These are phyloP conservation scores for Heptranchias perlo DNA, from an alignment of 2,113 vertebrate species.

Conservation along the genomic window DNA sequence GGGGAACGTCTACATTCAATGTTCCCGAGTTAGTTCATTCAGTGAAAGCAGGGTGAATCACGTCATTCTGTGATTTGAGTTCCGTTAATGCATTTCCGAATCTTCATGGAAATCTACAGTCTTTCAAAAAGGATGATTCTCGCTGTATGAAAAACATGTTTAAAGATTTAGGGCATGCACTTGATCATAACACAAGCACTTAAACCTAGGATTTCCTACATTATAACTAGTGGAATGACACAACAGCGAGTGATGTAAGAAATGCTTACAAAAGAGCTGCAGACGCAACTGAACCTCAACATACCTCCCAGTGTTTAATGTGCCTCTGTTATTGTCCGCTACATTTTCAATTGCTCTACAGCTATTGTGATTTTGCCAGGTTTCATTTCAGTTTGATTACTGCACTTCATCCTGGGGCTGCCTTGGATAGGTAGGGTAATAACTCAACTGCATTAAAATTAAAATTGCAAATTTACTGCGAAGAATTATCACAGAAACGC, in stretches of 20 bases:
- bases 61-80: no score
- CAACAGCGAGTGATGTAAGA: background rate
- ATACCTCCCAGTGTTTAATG: background rate
- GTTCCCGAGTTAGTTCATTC: no score
- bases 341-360: background rate
- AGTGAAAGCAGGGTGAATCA: no score
- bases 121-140: background rate
- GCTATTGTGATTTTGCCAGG: background rate
- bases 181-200: background rate
- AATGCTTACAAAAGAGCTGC: background rate
- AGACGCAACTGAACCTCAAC: background rate
- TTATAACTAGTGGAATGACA: background rate
- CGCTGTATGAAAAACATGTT: background rate
- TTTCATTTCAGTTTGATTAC: slow-evolving; percentile 22
- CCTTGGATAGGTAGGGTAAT: background rate
- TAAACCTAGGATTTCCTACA: background rate
- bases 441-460: background rate
- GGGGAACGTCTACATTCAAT: no score
- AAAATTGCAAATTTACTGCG: slow-evolving; percentile 7
- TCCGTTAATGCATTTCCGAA: background rate
- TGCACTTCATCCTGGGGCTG: background rate
- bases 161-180: background rate
- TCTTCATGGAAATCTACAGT: background rate
- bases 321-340: background rate
- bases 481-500: background rate